phyloP scores from a whole-genome alignment of 2,888 invertebrate genomes.

The Nycteola revayana region DNA sequence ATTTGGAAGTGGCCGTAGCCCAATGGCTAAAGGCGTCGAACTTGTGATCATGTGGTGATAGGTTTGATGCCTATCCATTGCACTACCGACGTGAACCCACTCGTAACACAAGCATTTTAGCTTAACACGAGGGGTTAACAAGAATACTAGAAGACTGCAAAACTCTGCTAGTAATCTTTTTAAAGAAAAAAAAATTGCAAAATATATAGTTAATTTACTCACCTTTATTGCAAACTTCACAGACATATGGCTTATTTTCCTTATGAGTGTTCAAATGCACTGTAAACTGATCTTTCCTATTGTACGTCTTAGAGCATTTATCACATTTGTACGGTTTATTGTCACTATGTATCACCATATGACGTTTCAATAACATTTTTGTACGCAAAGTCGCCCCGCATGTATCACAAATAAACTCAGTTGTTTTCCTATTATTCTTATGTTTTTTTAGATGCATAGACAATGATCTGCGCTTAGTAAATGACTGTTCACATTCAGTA shows the following conservation, averaged over 20 bases:
- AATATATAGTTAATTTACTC: too few relatives aligned
- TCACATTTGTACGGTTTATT: slow-evolving; percentile 77
- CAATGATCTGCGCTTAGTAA: slow-evolving; percentile 74
- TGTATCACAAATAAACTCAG: slow-evolving; percentile 62
- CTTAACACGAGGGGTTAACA: too few relatives aligned
- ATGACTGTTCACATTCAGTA: slow-evolving; percentile 75
- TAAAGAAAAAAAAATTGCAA: too few relatives aligned
- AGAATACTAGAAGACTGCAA: too few relatives aligned
- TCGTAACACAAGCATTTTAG: too few relatives aligned
- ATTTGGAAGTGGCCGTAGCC: too few relatives aligned
- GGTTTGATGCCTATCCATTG: too few relatives aligned
- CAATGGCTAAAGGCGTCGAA: too few relatives aligned
- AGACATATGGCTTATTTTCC: slow-evolving; percentile 79
- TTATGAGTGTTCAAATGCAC: slow-evolving; percentile 83
- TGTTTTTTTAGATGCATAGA: slow-evolving; percentile 61
- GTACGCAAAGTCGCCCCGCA: slow-evolving; percentile 68
- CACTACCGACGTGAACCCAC: too few relatives aligned
- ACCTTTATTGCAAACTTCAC: slow-evolving; percentile 83
- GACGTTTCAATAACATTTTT: slow-evolving; percentile 66
- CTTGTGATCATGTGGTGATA: too few relatives aligned
- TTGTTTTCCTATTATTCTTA: slow-evolving; percentile 39
- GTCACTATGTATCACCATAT: slow-evolving; percentile 77
- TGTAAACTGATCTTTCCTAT: slow-evolving; percentile 79
- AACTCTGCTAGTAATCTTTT: too few relatives aligned
- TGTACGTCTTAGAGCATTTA: slow-evolving; percentile 81